Base-by-base conservation (phyloP, 2,888 invertebrate species). In the Psococerastis gibbosa region DNA sequence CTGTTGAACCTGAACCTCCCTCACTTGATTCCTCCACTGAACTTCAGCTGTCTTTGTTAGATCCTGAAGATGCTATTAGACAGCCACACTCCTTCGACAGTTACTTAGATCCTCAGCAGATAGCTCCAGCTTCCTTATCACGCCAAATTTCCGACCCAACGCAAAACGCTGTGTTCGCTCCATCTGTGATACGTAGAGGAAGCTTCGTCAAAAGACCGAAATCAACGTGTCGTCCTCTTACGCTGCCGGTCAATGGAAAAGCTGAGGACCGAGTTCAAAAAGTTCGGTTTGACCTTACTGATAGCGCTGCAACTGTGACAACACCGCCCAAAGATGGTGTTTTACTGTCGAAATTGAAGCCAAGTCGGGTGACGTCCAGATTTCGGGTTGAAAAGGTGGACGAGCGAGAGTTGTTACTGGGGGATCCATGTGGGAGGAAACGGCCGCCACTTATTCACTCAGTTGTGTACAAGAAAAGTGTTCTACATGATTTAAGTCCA, bases 361-460 rank as follows among this genome's bases (percentile, higher is more conserved):
- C 17, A 6, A 20, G 4, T 3, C 17, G 38, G n/a, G 5, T 18
- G 3, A 20, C 20, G 17, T 38, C 38, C 9, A 38, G 38, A 18
- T 38, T 38, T 20, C 6, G 18, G n/a, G 38, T 38, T 3, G 38
- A 38, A 18, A 20, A n/a, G 20, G 38, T 38, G 4, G 38, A 38
- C 20, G 38, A 38, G 20, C 6, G 27, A 11, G 27, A 27, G 11
- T 27, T 27, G 27, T 27, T 9, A 9, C 11, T 27, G 11, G 27
- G 11, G 11, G 38, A 38, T 22, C 5, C 6, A 3, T 4, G 13
- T 3, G 18, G 5, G 6, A 3, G 38, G 38, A 38, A 20, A 18
- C 17, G 38, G 38, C 38, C 38, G 15, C 38, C 38, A n/a, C 22
- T 38, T 16, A 38, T 38, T 18, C 38, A 38, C 20, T 38, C 38